Evolutionary conservation across 1,140 invertebrate species (phyloP), one percentile per base, ranked within the genome.

Genomic region (Teleopsis dalmanni): DNA sequence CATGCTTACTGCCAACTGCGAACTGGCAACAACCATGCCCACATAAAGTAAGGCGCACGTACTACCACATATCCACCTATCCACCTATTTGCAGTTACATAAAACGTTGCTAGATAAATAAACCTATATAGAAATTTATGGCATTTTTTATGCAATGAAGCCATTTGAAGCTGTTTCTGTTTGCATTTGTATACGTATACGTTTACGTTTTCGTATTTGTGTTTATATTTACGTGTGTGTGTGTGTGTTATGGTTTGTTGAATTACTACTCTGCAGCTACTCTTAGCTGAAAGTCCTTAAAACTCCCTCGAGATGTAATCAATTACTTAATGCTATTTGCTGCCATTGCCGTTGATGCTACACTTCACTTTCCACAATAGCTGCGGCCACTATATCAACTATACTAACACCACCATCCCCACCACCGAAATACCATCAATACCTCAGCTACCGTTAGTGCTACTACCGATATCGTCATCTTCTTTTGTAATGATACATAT

Each of bases 291-390:
- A 33, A 44, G 23, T 37, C 60, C 62, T 65, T 65, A 61, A 63
- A 65, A 65, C 58, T 66, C 64, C 64, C 64, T 52, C 52, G 63
- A 66, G 64, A 66, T 64, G 64, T 66, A 66, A 66, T 66, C 64
- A 66, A 66, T 66, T 66, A 66, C 64, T 66, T 66, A 66, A 62
- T 66, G 64, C 59, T 56, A 66, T 62, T 62, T 27, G 22, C 11
- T 14, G 8, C 47, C 7, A 23, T 26, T 25, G 34, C 29, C 13
- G 4, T 29, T 11, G 16, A 3, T 33, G n/a, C 23, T 23, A 27
- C 23, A 27, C 19, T 11, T 5, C 19, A 19, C 41, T 31, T 29
- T 18, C 34, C 7, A 14, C 9, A 19, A 4, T 19, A 31, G 7
- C 7, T 29, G 25, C 27, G 8, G 18, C 18, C 41, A 29, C 14